Evolutionary conservation across 2,797 vertebrate genomes (phyloP).

Genomic region (Clarias platycephalus): DNA sequence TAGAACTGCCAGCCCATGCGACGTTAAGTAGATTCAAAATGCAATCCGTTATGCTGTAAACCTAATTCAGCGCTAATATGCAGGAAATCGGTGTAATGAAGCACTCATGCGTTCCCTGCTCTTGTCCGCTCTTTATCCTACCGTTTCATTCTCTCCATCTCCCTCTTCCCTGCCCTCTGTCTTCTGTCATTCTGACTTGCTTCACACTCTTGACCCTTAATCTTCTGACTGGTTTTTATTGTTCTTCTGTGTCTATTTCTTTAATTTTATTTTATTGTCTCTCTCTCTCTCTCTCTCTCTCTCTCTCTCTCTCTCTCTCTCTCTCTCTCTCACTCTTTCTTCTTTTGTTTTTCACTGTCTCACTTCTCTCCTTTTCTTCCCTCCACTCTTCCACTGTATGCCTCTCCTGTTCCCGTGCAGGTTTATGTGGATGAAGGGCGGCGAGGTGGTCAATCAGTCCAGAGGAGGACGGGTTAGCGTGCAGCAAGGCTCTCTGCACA

Average conservation of each 20-base stretch:
- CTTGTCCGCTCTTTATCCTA: slow-evolving; percentile 24
- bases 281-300: neutral
- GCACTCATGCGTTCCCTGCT: slow-evolving; percentile 34
- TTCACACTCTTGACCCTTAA: neutral
- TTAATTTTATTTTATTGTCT: no score
- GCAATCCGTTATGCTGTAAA: slow-evolving; percentile 48
- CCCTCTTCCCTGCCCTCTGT: neutral
- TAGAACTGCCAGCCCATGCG: slow-evolving; percentile 44
- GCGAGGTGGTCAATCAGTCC: slow-evolving; percentile 70
- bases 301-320: neutral
- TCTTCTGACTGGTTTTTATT: neutral
- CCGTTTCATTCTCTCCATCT: slow-evolving; percentile 34
- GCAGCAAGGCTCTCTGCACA: slow-evolving; percentile 84
- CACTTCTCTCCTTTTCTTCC: neutral
- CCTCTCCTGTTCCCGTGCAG: slow-evolving; percentile 63
- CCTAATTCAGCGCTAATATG: slow-evolving; percentile 57
- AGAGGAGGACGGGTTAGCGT: slow-evolving; percentile 82
- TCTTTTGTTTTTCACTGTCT: neutral
- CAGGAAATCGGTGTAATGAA: slow-evolving; percentile 56
- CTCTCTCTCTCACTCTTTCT: neutral
- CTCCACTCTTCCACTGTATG: neutral
- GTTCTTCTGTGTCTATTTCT: no score
- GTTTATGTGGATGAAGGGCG: slow-evolving; percentile 88
- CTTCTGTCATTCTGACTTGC: slow-evolving; percentile 16
- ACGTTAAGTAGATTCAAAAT: slow-evolving; percentile 56